A percentile compares a stretch with the other conserved stretches of the same genome.
phyloP scores from a whole-genome alignment of 2,113 vertebrate species.

The Opisthocomus hoazin region DNA sequence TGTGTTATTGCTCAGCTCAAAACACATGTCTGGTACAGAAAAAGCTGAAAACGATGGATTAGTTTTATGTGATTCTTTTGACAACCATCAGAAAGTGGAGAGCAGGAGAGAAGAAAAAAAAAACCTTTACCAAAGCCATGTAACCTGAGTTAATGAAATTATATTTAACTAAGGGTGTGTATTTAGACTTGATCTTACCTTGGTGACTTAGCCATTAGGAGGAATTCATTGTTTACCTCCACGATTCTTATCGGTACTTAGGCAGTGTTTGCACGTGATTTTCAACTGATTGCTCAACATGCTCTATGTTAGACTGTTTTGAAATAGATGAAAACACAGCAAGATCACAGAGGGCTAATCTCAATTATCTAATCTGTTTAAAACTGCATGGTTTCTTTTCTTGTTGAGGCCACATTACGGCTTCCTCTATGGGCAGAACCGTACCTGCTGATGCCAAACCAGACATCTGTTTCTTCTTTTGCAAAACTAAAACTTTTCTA shows the following conservation, averaged over 20 bases:
- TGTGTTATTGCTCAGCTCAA: background rate
- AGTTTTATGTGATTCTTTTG: slow-evolving; percentile 62
- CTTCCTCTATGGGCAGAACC: slow-evolving; percentile 27
- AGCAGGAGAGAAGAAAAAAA: background rate
- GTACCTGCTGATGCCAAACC: background rate
- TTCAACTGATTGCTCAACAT: slow-evolving; percentile 78
- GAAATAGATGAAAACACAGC: slow-evolving; percentile 72
- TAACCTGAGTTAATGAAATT: slow-evolving; percentile 81
- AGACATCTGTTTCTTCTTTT: slow-evolving; percentile 6
- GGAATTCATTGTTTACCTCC: slow-evolving; percentile 84
- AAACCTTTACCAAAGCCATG: slow-evolving; percentile 60
- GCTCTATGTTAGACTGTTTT: slow-evolving; percentile 67
- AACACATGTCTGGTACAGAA: slow-evolving; percentile 16
- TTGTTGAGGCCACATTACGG: slow-evolving; percentile 25
- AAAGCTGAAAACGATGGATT: slow-evolving; percentile 70
- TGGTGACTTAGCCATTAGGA: slow-evolving; percentile 87
- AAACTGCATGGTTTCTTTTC: slow-evolving; percentile 61
- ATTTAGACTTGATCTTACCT: slow-evolving; percentile 81
- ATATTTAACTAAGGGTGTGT: slow-evolving; percentile 83
- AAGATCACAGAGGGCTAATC: slow-evolving; percentile 69
- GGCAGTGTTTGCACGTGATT: slow-evolving; percentile 82
- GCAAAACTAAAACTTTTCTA: background rate
- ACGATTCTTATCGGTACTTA: slow-evolving; percentile 83
- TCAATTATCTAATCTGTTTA: slow-evolving; percentile 70
- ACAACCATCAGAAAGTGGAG: slow-evolving; percentile 63